Evolutionary conservation across 2,888 invertebrate genomes (phyloP).

Genomic region (Bhutanitis thaidina): DNA sequence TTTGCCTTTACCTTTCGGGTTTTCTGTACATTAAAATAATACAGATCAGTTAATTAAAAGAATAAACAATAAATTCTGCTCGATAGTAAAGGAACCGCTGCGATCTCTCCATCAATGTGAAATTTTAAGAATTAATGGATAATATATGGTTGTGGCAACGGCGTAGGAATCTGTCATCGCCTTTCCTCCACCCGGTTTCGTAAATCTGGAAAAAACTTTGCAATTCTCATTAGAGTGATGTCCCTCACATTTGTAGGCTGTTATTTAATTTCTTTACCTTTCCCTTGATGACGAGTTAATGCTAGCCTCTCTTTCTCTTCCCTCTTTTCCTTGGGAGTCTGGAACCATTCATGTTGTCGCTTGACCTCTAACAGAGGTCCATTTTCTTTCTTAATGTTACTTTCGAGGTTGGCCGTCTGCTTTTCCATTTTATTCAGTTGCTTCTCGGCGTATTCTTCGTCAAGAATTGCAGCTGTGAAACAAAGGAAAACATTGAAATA

Average conservation of each 20-base stretch:
- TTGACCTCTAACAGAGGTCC: slow-evolving; percentile 60
- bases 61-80: background rate
- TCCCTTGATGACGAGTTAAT: slow-evolving; percentile 55
- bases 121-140: too few species aligned
- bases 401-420: slow-evolving; percentile 84
- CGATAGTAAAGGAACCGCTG: too few species aligned
- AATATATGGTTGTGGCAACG: too few species aligned
- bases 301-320: slow-evolving; percentile 85
- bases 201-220: too few species aligned
- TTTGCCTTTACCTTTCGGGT: slow-evolving; percentile 52
- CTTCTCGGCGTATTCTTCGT: slow-evolving; percentile 91
- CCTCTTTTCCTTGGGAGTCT: slow-evolving; percentile 88
- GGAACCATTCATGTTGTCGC: slow-evolving; percentile 89
- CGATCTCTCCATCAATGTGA: too few species aligned
- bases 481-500: too few species aligned
- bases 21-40: slow-evolving; percentile 25
- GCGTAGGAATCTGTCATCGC: too few species aligned
- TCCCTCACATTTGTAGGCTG: too few species aligned
- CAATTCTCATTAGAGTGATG: too few species aligned
- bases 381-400: slow-evolving; percentile 46
- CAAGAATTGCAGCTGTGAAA: slow-evolving; percentile 83
- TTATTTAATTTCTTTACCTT: slow-evolving; percentile 38
- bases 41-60: background rate
- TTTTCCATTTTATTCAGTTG: slow-evolving; percentile 91
- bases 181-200: too few species aligned